These are phyloP conservation scores for Enteromius anoplus DNA, from an alignment of 2,797 vertebrate genomes.

Conservation along the genomic window DNA sequence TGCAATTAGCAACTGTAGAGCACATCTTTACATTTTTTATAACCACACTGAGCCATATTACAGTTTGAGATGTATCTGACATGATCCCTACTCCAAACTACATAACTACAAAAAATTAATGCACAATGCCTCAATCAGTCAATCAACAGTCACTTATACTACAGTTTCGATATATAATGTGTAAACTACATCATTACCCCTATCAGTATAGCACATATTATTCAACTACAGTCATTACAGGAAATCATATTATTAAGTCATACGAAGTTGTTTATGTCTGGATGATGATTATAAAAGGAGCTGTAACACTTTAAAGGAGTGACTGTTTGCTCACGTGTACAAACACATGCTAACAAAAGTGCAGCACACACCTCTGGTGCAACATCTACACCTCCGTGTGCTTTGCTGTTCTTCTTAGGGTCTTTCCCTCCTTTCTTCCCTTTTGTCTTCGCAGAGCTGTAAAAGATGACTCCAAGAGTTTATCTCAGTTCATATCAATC, in stretches of 20 bases:
- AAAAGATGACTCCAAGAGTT: constrained; percentile 13
- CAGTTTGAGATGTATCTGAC: neutral
- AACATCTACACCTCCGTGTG: constrained; percentile 68
- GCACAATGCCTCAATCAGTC: neutral
- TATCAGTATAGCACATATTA: neutral
- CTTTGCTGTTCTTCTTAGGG: constrained; percentile 75
- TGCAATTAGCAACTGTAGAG: neutral
- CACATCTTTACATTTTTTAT: neutral
- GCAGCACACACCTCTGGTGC: constrained; percentile 71
- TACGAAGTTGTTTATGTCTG: neutral
- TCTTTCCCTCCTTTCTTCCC: constrained; percentile 88
- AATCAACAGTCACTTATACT: neutral
- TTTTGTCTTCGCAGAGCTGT: constrained; percentile 82
- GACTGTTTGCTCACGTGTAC: neutral
- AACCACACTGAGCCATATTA: neutral
- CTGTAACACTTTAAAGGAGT: neutral
- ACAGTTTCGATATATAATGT: neutral
- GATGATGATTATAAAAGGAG: neutral
- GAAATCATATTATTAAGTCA: neutral
- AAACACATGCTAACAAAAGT: neutral
- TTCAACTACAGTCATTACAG: neutral
- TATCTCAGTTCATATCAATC: neutral
- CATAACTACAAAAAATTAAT: neutral
- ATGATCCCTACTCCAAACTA: neutral
- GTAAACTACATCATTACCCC: neutral